Conservation (phyloP, 2,113 vertebrate genomes). For the Origma solitaria region DNA sequence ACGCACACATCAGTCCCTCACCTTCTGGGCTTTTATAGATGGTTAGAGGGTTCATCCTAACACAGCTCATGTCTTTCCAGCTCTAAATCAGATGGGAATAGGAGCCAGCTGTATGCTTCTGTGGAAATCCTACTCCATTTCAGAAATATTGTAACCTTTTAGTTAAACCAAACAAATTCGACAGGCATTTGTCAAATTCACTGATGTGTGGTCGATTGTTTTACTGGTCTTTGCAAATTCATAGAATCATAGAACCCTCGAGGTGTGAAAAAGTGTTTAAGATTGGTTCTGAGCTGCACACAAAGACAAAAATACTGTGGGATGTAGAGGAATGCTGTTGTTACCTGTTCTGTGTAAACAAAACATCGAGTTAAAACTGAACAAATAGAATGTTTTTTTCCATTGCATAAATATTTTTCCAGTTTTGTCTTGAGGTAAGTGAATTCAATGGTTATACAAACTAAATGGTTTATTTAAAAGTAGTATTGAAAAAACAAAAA, state of each 20-base stretch:
- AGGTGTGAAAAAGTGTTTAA: not conserved
- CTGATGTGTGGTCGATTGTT: not conserved
- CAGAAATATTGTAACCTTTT: not conserved
- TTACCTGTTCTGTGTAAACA: not conserved
- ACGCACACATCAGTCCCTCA: not conserved
- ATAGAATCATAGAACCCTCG: not conserved
- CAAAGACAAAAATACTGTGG: not conserved
- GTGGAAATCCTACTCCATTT: not conserved
- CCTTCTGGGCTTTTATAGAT: not conserved
- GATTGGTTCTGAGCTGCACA: not conserved
- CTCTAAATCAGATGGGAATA: not conserved
- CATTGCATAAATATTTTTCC: not conserved
- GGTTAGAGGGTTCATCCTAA: not conserved
- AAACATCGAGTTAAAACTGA: not conserved
- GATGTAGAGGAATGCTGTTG: not conserved
- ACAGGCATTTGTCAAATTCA: rapidly evolving
- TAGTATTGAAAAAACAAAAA: not conserved
- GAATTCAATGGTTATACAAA: not conserved
- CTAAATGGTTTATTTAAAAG: not conserved
- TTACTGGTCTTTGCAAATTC: not conserved
- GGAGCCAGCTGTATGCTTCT: not conserved
- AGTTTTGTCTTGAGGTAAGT: not conserved
- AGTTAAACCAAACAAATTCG: not conserved
- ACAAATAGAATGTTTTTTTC: not conserved
- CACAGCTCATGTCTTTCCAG: not conserved